Evolutionary conservation across 2,113 vertebrate genomes (phyloP), one percentile per base, ranked within the genome.

Genomic region (Triplophysa siluroides): DNA sequence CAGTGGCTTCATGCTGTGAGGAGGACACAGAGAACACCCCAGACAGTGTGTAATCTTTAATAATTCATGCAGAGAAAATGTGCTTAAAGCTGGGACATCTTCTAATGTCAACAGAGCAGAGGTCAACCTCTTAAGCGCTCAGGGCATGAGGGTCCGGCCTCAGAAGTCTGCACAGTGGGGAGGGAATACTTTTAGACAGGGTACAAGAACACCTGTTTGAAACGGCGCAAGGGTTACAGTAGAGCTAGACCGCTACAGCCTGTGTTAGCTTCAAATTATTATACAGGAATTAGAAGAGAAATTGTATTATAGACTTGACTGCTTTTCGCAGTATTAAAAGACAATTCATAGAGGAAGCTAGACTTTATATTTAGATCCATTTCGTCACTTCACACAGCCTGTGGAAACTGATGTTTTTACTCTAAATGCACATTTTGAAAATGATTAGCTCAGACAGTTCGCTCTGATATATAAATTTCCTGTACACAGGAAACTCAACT

Each of bases 51-150:
- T 92, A 91, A 92, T 91, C 88, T 91, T 93, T 90, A 92, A 93
- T 92, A 92, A 94, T 93, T 91, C 85, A 93, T 90, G 90, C 88
- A 84, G 88, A 88, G 85, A 92, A 91, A 92, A 90, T 91, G 90
- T 89, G 88, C 89, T 93, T 92, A 91, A 93, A 89, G 86, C 85
- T 87, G 79, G 86, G 85, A 87, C 88, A 88, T 91, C 89, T 89
- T 92, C 87, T 92, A 90, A 88, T 89, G 89, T 91, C 85, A 85
- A 83, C 83, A 85, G 90, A 89, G 83, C 89, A 91, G 86, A 91
- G 90, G 90, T 92, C 91, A 90, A 80, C 60, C 75, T 83, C 66
- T 81, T 81, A 85, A 89, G 85, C 83, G 78, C 86, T 89, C 70
- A 86, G 87, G 90, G 89, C 90, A 89, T 80, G 74, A 86, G 83